Evolutionary conservation across 2,113 vertebrate genomes (phyloP), one percentile per base, ranked within the genome.

Genomic region (Panthera leo): DNA sequence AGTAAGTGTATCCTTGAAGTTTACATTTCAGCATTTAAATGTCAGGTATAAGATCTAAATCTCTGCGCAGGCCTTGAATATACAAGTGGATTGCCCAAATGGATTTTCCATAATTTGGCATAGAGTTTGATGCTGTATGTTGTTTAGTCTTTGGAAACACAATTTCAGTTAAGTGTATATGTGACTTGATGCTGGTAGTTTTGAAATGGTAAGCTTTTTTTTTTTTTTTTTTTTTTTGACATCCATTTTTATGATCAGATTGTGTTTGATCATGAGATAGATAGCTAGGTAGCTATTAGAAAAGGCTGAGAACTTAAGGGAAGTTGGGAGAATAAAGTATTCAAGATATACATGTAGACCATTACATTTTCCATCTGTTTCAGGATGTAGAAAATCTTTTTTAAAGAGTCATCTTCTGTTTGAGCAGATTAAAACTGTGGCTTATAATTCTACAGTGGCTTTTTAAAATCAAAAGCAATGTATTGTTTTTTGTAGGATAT

Each of bases 251-350:
- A 76, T 92, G 70, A 95, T 84, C 29, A 87, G 36, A 58, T 83
- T 63, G 8, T 80, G 27, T 51, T 27, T 93, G 45, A 89, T 83
- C 10, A 92, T 51, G 34, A 89, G 48, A 8, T 89, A 3, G 5
- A 25, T 97, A 85, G 42, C 58, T 90, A 89, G 82, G 67, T 55
- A 93, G 65, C 45, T 79, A 16, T 86, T 86, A 82, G 51, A 82
- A 96, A 89, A 91, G 36, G 29, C 16, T 95, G 70, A 94, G 67
- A 89, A 80, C 39, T 88, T 84, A 94, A 80, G 70, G 85, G 70
- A 87, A 55, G 67, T 84, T 96, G 68, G n/a, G 61, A 92, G 48
- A 94, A 75, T 95, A 55, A 93, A 95, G 68, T 95, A 91, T n/a
- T 91, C 23, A 93, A 93, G 71, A n/a, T 95, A 14, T 61, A 68